A percentile compares a stretch with the other conserved stretches of the same genome.
Conservation (phyloP, 2,888 invertebrate genomes). For the Caenorhabditis imperialis region DNA sequence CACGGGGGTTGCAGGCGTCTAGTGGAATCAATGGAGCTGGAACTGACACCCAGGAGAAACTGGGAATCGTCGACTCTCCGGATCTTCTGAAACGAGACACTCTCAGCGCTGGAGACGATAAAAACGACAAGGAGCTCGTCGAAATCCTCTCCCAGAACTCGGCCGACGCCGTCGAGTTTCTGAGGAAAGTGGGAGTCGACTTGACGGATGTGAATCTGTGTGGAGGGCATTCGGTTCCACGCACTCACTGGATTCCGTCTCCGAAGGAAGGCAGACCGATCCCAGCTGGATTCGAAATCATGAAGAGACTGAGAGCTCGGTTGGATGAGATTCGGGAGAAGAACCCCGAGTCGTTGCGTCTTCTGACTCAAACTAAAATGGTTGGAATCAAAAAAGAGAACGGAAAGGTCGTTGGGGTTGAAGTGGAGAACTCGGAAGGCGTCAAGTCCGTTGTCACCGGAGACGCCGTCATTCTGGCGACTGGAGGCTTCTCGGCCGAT, state of each 20-base stretch:
- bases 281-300: constrained; percentile 77
- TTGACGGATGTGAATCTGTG: constrained; percentile 77
- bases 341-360: constrained; percentile 58
- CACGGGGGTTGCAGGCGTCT: constrained; percentile 71
- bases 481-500: constrained; percentile 78
- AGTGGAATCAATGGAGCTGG: constrained; percentile 76
- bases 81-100: constrained; percentile 74
- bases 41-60: constrained; percentile 69
- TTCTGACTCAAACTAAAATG: constrained; percentile 55
- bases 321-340: constrained; percentile 62
- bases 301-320: constrained; percentile 68
- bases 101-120: constrained; percentile 75
- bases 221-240: constrained; percentile 76
- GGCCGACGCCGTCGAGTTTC: constrained; percentile 25
- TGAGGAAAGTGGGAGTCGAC: constrained; percentile 68
- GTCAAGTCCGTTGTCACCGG: constrained; percentile 53
- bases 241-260: constrained; percentile 78
- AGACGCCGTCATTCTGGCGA: constrained; percentile 76
- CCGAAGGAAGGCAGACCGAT: constrained; percentile 77
- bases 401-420: constrained; percentile 58
- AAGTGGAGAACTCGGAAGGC: constrained; percentile 31
- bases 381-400: constrained; percentile 25
- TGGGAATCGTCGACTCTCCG: constrained; percentile 69
- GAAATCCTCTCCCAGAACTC: constrained; percentile 69
- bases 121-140: constrained; percentile 75